Evolutionary conservation across 2,113 vertebrate genomes (phyloP), one percentile per base, ranked within the genome.

Genomic region (Myanophis thanlyinensis): DNA sequence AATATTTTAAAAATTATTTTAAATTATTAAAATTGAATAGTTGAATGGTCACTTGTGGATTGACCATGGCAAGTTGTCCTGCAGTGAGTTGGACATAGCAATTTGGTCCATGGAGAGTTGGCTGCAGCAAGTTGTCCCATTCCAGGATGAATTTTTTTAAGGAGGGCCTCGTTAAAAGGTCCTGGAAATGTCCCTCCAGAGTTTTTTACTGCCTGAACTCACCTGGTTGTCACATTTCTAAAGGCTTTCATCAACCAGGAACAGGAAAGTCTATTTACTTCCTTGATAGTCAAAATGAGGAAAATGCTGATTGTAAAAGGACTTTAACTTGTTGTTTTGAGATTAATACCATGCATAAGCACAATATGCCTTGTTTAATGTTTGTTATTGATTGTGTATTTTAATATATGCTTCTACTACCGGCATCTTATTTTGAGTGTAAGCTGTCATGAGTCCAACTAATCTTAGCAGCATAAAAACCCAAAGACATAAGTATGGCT

Each of bases 401-500:
- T 80, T 44, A 80, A 80, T 44, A 20, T 80, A 80, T 22, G 35
- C 8, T 44, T 40, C 35, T 44, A 44, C 35, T 80, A 80, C 35
- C 6, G 1, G 67, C 2, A 0, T 80, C 2, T 80, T 80, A 80
- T 80, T 80, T 80, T 80, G 35, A 80, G 18, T 22, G 18, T 80
- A 80, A 80, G 1, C 73, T 22, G n/a, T 40, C 18, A 44, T 80
- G 73, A 44, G 18, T 44, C 91, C 53, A 20, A 88, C 93, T 95
- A 90, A 20, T 44, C 18, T 22, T 23, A 80, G 35, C 73, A 80
- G 73, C 73, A 80, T 80, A 80, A 44, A 80, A 80, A 80, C 73
- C 20, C 7, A 80, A 80, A 80, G 94, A 95, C 93, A 93, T 46
- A 52, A 94, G 48, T 91, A 93, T 52, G 84, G 67, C 91, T 3